A percentile compares a stretch with the other conserved stretches of the same genome.
phyloP scores from a whole-genome alignment of 2,797 vertebrate species.

The Gobionotothen gibberifrons region DNA sequence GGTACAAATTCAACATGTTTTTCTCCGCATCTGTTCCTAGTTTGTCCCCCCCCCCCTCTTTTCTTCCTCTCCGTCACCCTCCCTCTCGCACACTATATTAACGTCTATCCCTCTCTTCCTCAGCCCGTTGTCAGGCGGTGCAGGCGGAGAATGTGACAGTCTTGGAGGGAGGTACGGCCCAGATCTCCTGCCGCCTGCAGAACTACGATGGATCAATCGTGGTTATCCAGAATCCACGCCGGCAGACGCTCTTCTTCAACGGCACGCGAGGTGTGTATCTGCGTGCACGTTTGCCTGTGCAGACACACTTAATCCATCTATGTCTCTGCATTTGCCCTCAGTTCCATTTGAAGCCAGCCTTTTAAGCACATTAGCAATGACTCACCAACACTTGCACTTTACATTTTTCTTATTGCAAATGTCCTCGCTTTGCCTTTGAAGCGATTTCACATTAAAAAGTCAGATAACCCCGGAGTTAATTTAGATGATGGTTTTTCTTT shows the following conservation, averaged over 20 bases:
- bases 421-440: constrained; percentile 64
- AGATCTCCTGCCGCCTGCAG: constrained; percentile 93
- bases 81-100: constrained; percentile 19
- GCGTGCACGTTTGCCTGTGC: constrained; percentile 10
- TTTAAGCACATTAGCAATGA: constrained; percentile 58
- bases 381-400: constrained; percentile 57
- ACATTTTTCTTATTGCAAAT: constrained; percentile 57
- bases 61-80: constrained; percentile 15
- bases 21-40: constrained; percentile 24
- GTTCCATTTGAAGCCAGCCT: constrained; percentile 53
- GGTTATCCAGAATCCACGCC: constrained; percentile 94
- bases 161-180: constrained; percentile 90
- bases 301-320: constrained; percentile 37
- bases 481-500: constrained; percentile 63
- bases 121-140: constrained; percentile 89
- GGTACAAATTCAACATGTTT: constrained; percentile 46
- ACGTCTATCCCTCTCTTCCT: constrained; percentile 39
- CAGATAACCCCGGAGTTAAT: constrained; percentile 69
- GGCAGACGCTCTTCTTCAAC: constrained; percentile 95
- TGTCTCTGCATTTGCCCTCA: constrained; percentile 35
- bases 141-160: constrained; percentile 95
- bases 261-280: constrained; percentile 88
- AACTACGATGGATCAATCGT: constrained; percentile 95
- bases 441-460: constrained; percentile 68
- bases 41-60: constrained; percentile 10